phyloP scores from a whole-genome alignment of 2,113 vertebrate genomes.

The Xiphophorus couchianus region DNA sequence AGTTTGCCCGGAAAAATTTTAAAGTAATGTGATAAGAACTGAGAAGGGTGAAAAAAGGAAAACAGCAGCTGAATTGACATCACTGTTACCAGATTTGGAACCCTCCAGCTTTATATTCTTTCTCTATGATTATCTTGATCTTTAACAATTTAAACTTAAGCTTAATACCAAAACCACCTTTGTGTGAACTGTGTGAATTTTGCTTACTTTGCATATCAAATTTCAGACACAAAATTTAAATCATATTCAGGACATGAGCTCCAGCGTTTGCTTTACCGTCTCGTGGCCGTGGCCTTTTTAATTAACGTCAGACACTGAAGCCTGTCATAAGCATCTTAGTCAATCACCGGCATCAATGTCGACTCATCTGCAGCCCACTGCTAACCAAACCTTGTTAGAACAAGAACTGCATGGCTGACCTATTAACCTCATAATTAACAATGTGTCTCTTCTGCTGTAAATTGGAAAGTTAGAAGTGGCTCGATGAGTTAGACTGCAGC shows the following conservation, averaged over 20 bases:
- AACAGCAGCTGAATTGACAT: neutral
- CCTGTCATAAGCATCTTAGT: constrained; percentile 18
- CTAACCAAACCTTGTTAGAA: constrained; percentile 38
- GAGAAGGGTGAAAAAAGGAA: neutral
- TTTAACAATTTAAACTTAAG: constrained; percentile 14
- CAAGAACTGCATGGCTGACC: constrained; percentile 23
- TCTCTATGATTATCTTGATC: too few species aligned
- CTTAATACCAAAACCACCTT: constrained; percentile 23
- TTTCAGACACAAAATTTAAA: constrained; percentile 16
- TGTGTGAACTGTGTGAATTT: constrained; percentile 13
- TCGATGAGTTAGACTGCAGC: neutral
- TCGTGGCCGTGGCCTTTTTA: constrained; percentile 28
- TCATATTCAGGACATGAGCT: constrained; percentile 28
- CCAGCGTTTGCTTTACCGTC: constrained; percentile 45
- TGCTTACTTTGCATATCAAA: neutral
- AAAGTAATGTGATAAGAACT: neutral
- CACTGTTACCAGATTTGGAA: neutral
- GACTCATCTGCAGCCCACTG: constrained; percentile 27
- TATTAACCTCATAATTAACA: constrained; percentile 47
- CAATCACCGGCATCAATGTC: constrained; percentile 39
- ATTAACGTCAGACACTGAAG: constrained; percentile 38
- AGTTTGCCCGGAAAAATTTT: neutral
- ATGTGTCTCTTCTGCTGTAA: constrained; percentile 7
- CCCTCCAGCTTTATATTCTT: neutral
- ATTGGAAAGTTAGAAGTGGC: neutral